A percentile compares a stretch with the other conserved stretches of the same genome.
phyloP scores from a whole-genome alignment of 2,888 invertebrate genomes.

The Gerris lacustris region DNA sequence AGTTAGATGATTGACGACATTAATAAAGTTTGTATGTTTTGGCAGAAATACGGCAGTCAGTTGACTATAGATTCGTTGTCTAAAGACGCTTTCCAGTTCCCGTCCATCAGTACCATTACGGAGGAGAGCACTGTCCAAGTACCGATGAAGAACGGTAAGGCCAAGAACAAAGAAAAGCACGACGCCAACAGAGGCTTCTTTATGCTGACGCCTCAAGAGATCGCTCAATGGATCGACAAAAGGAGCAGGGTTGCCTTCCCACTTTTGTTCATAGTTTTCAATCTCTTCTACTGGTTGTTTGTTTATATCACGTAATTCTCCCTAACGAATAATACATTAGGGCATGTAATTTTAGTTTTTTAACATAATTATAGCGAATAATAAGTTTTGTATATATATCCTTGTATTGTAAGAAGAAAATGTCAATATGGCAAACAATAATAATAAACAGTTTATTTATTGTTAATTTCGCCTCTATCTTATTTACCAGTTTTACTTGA shows the following conservation, averaged over 20 bases:
- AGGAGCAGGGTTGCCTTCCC: constrained; percentile 68
- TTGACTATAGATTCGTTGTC: constrained; percentile 32
- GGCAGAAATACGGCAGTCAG: constrained; percentile 29
- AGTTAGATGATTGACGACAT: no score
- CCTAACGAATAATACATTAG: no score
- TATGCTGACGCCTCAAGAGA: constrained; percentile 77
- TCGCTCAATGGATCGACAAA: constrained; percentile 76
- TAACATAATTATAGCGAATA: no score
- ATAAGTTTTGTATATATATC: no score
- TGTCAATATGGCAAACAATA: no score
- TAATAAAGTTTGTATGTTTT: background rate
- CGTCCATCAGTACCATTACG: background rate
- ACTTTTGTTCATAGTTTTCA: constrained; percentile 62
- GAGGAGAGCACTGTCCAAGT: background rate
- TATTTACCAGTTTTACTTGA: no score
- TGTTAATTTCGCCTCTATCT: no score
- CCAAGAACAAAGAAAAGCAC: background rate
- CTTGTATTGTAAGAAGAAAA: no score
- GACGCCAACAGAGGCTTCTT: constrained; percentile 44
- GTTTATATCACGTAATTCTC: background rate
- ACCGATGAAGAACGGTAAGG: background rate
- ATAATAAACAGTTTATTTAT: no score
- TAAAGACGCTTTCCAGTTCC: constrained; percentile 27
- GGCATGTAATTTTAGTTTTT: no score
- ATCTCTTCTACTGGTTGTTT: constrained; percentile 62